phyloP scores from a whole-genome alignment of 2,888 invertebrate genomes.

The Drosophila engyochracea region DNA sequence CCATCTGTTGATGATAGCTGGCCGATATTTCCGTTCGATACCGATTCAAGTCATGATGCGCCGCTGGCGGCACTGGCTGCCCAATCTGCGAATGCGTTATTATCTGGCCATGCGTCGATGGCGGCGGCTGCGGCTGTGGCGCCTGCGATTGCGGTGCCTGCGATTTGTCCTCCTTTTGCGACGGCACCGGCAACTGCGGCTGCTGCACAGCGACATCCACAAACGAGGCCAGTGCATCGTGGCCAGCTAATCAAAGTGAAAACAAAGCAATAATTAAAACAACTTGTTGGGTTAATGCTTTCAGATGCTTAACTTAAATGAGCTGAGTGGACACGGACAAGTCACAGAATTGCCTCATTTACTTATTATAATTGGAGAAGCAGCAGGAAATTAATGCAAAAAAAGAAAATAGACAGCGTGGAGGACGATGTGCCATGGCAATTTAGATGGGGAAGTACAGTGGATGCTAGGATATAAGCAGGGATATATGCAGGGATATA shows the following conservation, averaged over 20 bases:
- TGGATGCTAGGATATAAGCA: neutral
- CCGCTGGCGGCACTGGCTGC: slow-evolving; percentile 62
- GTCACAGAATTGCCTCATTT: neutral
- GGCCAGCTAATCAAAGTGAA: slow-evolving; percentile 86
- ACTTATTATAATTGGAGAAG: neutral
- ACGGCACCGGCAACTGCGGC: slow-evolving; percentile 94
- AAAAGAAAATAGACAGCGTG: neutral
- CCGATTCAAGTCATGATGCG: slow-evolving; percentile 83
- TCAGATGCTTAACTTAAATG: neutral
- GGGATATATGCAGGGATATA: neutral
- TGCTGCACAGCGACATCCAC: slow-evolving; percentile 97
- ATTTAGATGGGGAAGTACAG: neutral
- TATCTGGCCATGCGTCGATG: slow-evolving; percentile 27
- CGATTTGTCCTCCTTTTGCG: slow-evolving; percentile 86
- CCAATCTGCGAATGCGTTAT: slow-evolving; percentile 50
- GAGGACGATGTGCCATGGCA: neutral
- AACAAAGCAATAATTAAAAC: neutral
- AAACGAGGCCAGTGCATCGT: slow-evolving; percentile 94
- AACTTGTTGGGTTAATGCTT: neutral
- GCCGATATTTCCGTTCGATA: slow-evolving; percentile 85
- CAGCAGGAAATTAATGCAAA: neutral
- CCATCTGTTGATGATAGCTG: slow-evolving; percentile 84
- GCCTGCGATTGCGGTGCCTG: slow-evolving; percentile 58
- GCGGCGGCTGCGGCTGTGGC: slow-evolving; percentile 56
- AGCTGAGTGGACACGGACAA: neutral